Evolutionary conservation across 2,888 invertebrate species (phyloP).

Genomic region (Craniophora ligustri): DNA sequence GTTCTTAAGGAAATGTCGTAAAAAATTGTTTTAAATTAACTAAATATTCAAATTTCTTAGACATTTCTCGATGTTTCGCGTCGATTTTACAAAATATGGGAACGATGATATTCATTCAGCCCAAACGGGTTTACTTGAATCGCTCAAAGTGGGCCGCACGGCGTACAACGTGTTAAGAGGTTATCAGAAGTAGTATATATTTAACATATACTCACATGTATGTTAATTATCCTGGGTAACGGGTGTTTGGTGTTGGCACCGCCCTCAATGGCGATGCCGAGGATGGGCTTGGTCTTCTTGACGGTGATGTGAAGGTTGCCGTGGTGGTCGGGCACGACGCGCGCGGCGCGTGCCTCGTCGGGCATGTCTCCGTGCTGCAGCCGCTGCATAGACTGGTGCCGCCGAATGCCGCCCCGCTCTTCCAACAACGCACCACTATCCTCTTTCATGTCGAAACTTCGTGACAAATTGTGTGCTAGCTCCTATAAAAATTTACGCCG

Average conservation of each 20-base stretch:
- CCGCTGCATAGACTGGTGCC: conserved; percentile 94
- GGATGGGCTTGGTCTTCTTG: conserved; percentile 97
- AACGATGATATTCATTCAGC: too few species aligned
- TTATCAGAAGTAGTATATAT: too few species aligned
- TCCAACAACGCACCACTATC: conserved; percentile 92
- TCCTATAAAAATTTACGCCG: conserved; percentile 88
- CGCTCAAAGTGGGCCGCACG: too few species aligned
- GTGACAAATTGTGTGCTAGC: conserved; percentile 95
- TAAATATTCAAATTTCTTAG: too few species aligned
- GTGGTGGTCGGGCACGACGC: conserved; percentile 95
- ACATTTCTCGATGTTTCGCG: too few species aligned
- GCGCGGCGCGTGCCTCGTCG: conserved; percentile 87
- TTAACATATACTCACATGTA: conserved; percentile 92
- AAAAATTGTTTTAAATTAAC: too few species aligned
- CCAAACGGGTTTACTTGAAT: too few species aligned
- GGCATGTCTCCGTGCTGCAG: conserved; percentile 88
- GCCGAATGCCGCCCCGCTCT: conserved; percentile 90
- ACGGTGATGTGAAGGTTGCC: conserved; percentile 96
- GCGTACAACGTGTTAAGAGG: too few species aligned
- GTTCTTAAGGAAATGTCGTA: too few species aligned
- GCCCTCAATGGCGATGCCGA: conserved; percentile 99
- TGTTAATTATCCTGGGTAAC: conserved; percentile 97
- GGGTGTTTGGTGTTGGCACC: conserved; percentile 98
- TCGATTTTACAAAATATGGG: too few species aligned
- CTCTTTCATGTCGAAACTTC: conserved; percentile 96